A percentile compares a stretch with the other conserved stretches of the same genome.
These are phyloP conservation scores for Dynastes grantii DNA, from an alignment of 2,888 invertebrate genomes.

Conservation along the genomic window DNA sequence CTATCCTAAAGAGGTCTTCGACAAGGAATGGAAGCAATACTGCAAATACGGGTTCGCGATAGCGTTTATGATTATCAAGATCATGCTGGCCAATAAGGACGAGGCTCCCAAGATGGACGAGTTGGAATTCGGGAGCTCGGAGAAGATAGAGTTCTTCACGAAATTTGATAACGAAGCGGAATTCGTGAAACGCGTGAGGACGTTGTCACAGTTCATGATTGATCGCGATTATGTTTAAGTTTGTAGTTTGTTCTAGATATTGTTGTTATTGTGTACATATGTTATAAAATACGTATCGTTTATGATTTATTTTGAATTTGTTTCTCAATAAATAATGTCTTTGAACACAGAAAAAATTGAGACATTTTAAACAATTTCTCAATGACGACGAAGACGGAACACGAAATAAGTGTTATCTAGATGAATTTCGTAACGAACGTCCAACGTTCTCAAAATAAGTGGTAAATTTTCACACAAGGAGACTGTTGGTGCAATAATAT, in stretches of 20 bases:
- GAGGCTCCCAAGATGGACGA: not conserved
- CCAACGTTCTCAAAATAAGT: not conserved
- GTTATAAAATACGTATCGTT: no score
- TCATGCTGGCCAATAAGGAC: not conserved
- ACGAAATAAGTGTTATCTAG: no score
- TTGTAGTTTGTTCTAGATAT: not conserved
- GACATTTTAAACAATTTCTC: no score
- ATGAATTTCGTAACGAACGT: not conserved
- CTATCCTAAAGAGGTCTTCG: slow-evolving; percentile 57
- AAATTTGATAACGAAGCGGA: not conserved
- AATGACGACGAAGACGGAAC: no score
- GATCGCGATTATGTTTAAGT: not conserved
- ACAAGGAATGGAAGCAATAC: no score
- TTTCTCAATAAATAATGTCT: no score
- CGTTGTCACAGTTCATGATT: not conserved
- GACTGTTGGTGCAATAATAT: slow-evolving; percentile 55
- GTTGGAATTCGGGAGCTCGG: not conserved
- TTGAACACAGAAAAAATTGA: no score
- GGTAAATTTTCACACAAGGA: slow-evolving; percentile 48
- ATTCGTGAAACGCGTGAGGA: not conserved
- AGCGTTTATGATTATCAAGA: not conserved
- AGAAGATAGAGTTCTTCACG: not conserved
- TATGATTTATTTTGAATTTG: no score
- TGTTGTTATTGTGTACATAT: no score
- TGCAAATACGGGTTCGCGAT: no score